phyloP scores from a whole-genome alignment of 23 tunicate genomes.

The Diplosoma virens region DNA sequence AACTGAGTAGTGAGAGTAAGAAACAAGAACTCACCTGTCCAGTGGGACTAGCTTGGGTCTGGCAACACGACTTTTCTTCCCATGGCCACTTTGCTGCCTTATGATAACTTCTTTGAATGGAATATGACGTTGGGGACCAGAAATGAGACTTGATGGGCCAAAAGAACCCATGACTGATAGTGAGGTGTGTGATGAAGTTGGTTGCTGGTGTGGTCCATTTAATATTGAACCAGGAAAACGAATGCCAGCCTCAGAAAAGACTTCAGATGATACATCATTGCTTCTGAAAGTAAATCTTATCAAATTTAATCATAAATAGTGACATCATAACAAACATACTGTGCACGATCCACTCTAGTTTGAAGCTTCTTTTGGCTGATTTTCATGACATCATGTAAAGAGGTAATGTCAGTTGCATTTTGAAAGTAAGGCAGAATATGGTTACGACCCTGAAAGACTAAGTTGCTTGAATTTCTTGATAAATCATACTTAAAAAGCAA shows the following conservation, averaged over 20 bases:
- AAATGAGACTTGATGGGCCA: conserved; percentile 27
- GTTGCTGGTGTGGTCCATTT: neutral
- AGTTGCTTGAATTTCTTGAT: too few species aligned
- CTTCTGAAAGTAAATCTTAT: neutral
- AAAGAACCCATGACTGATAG: conserved; percentile 12
- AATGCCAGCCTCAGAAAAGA: conserved; percentile 15
- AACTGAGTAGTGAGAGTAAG: too few species aligned
- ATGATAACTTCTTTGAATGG: conserved; percentile 14
- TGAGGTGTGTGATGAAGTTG: neutral
- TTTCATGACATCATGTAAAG: conserved; percentile 77
- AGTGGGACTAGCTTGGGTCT: conserved; percentile 45
- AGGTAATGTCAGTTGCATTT: conserved; percentile 32
- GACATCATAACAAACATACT: neutral
- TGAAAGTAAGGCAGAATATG: conserved; percentile 55
- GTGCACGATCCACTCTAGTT: conserved; percentile 36
- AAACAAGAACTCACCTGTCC: conserved; percentile 60
- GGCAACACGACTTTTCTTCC: conserved; percentile 26
- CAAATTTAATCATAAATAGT: neutral
- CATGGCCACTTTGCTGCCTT: conserved; percentile 50
- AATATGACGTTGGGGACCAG: conserved; percentile 20
- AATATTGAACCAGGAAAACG: conserved; percentile 35
- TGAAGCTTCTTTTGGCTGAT: conserved; percentile 84
- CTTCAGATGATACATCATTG: conserved; percentile 19
- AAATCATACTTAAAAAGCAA: too few species aligned
- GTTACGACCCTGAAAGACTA: conserved; percentile 48